Base-by-base conservation (phyloP, 2,797 vertebrate species). In the Tokudaia tokunoshimensis region DNA sequence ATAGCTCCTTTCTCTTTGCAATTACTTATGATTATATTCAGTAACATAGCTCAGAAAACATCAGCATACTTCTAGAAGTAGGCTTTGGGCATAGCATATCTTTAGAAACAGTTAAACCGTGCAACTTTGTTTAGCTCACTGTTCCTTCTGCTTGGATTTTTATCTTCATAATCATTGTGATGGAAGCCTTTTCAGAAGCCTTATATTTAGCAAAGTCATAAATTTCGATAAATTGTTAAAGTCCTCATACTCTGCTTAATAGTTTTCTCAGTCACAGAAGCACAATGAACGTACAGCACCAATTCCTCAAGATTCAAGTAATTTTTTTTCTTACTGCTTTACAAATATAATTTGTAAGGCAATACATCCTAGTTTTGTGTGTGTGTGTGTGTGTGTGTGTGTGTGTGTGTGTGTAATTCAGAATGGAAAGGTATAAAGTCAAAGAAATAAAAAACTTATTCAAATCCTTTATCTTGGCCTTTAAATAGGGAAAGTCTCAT, bases 301-400 rank as follows among this genome's bases (percentile, higher is more conserved):
- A 4, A 29, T 34, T 67, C 82, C 37, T 4, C 4, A 93, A 89
- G 31, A 94, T 79, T 82, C 44, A 79, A 89, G 41, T 72, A 14
- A 59, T 67, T 80, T 31, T 94, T 59, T 94, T 96, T 70, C 34
- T 84, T 55, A 20, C 6, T 52, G 19, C 67, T 88, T 75, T 63
- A 67, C 3, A 83, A 74, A 50, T 72, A 87, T 74, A 50, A n/a
- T 63, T 83, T 90, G 3, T 93, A 70, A 63, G 34, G 61, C 31
- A 15, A 65, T n/a, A 55, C 65, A 14, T 76, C n/a, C 26, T 61
- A 76, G 29, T 31, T 59, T 14, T 70, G 65, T 70, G 65, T 70
- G 65, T 70, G 65, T 70, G 65, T 70, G 65, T 70, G 65, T 70
- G 65, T 70, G 31, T n/a, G 65, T 67, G 65, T 67, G 65, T 67